phyloP scores from a whole-genome alignment of 2,113 vertebrate species.

The Bambusicola thoracicus region DNA sequence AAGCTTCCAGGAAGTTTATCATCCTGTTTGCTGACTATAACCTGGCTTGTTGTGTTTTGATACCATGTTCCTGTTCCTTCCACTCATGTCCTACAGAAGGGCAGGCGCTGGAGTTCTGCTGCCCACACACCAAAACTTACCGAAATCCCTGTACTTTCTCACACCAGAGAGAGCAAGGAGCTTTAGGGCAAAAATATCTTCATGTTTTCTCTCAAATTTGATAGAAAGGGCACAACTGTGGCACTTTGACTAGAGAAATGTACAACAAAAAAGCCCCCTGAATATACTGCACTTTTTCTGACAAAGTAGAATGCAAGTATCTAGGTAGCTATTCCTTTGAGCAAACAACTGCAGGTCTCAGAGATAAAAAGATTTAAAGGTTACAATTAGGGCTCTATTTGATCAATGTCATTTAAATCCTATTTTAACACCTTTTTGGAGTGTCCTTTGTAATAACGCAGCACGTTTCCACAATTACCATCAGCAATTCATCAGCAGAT shows the following conservation, averaged over 20 bases:
- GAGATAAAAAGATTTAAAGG: not conserved
- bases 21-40: constrained; percentile 33
- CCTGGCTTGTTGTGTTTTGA: constrained; percentile 15
- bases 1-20: constrained; percentile 55
- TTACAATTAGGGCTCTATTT: not conserved
- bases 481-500: not conserved
- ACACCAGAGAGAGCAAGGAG: not conserved
- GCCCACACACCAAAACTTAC: not conserved
- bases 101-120: not conserved
- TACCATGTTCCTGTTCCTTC: not conserved
- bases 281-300: not conserved
- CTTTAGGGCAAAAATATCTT: not conserved
- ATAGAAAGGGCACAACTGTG: not conserved
- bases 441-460: not conserved
- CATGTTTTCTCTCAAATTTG: not conserved
- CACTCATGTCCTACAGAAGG: not conserved
- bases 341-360: not conserved
- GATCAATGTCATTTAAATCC: not conserved
- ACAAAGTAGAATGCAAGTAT: not conserved
- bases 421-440: not conserved
- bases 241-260: not conserved
- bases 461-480: not conserved
- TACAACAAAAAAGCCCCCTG: not conserved
- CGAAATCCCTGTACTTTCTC: not conserved
- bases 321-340: not conserved